phyloP scores from a whole-genome alignment of 2,113 vertebrate genomes.

The Heptranchias perlo region DNA sequence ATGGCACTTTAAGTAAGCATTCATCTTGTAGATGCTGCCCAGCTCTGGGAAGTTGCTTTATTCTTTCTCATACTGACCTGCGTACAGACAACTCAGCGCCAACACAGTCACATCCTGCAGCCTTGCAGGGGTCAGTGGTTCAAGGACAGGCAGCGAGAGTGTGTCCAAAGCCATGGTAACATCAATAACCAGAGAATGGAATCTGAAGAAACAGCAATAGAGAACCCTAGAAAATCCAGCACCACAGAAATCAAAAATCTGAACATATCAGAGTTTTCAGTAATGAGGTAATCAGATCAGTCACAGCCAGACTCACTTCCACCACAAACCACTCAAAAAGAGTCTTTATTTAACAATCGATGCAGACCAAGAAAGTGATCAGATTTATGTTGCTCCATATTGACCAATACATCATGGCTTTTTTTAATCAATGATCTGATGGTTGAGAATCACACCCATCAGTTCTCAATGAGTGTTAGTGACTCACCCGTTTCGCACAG shows the following conservation, averaged over 20 bases:
- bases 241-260: background rate
- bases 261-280: background rate
- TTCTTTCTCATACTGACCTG: slow-evolving; percentile 63
- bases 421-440: background rate
- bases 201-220: slow-evolving; percentile 54
- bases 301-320: background rate
- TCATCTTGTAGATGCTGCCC: background rate
- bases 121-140: slow-evolving; percentile 85
- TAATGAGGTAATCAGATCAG: background rate
- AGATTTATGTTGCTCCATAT: background rate
- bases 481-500: slow-evolving; percentile 89
- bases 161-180: slow-evolving; percentile 98
- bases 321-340: background rate
- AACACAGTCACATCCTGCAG: slow-evolving; percentile 92
- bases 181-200: slow-evolving; percentile 94
- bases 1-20: background rate
- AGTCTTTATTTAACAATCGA: background rate
- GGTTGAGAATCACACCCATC: background rate
- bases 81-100: slow-evolving; percentile 94
- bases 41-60: background rate
- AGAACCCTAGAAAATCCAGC: background rate
- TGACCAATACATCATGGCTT: background rate
- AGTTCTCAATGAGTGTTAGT: background rate
- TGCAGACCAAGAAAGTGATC: background rate
- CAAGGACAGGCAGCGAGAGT: slow-evolving; percentile 87